These are phyloP conservation scores for Beris morrisii DNA, from an alignment of 2,888 invertebrate species.

Conservation along the genomic window DNA sequence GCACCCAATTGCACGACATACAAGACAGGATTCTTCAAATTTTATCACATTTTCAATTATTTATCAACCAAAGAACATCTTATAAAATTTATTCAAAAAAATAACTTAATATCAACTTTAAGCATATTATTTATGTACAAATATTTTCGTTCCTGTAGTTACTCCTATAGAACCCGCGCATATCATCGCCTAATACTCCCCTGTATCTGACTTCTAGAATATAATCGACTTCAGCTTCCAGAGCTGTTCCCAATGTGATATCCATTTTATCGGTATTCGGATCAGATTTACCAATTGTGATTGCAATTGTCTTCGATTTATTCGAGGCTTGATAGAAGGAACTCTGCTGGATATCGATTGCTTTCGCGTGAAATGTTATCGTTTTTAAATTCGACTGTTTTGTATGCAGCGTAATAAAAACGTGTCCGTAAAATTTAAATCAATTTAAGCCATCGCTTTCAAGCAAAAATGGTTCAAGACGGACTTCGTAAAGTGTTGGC, in stretches of 20 bases:
- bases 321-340: conserved; percentile 33
- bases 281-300: conserved; percentile 43
- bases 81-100: too few relatives aligned
- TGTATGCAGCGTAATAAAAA: conserved; percentile 58
- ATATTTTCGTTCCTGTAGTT: conserved; percentile 51
- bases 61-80: too few relatives aligned
- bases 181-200: conserved; percentile 59
- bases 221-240: conserved; percentile 53
- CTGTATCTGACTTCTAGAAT: conserved; percentile 57
- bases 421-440: conserved; percentile 53
- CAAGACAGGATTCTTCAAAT: too few relatives aligned
- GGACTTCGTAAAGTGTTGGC: conserved; percentile 61
- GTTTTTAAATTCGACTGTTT: conserved; percentile 50
- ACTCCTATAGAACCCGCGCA: conserved; percentile 60
- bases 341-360: background rate
- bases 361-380: conserved; percentile 57
- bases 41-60: too few relatives aligned
- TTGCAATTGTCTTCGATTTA: conserved; percentile 37
- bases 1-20: too few relatives aligned
- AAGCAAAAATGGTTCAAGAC: conserved; percentile 59
- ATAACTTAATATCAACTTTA: too few relatives aligned
- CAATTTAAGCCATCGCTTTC: conserved; percentile 38
- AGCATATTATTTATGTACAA: background rate
- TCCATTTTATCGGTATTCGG: conserved; percentile 55
- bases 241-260: conserved; percentile 50